Conservation (phyloP, 2,113 vertebrate genomes). For the Gadus chalcogrammus region DNA sequence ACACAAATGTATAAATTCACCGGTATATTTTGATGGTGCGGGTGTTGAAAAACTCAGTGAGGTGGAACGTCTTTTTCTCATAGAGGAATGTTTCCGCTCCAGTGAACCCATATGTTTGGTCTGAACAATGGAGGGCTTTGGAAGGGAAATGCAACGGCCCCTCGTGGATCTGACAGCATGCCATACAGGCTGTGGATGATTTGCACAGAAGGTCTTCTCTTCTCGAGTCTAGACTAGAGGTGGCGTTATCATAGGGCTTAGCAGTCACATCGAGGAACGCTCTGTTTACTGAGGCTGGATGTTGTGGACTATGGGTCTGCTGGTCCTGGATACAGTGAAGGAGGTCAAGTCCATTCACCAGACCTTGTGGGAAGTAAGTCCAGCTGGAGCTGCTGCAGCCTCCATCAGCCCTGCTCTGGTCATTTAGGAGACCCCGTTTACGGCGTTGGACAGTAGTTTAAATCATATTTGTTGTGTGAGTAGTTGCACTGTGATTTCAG, state of each 20-base stretch:
- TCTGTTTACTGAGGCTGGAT: constrained; percentile 31
- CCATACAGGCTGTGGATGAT: constrained; percentile 48
- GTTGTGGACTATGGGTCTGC: constrained; percentile 47
- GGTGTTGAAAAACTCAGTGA: constrained; percentile 27
- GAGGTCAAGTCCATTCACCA: constrained; percentile 64
- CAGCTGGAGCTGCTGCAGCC: constrained; percentile 23
- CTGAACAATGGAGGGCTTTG: constrained; percentile 56
- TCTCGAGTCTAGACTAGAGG: constrained; percentile 20
- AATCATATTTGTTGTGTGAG: constrained; percentile 12
- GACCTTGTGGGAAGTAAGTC: constrained; percentile 75
- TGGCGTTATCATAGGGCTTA: constrained; percentile 17
- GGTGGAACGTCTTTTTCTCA: constrained; percentile 31
- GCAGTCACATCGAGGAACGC: constrained; percentile 16
- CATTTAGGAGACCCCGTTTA: constrained; percentile 18
- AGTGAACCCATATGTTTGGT: constrained; percentile 67
- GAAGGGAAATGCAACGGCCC: constrained; percentile 39
- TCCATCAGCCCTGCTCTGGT: constrained; percentile 7
- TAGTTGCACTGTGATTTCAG: neutral
- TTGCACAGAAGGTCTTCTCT: constrained; percentile 35
- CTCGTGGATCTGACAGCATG: constrained; percentile 41
- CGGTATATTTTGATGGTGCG: constrained; percentile 19
- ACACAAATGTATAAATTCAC: neutral
- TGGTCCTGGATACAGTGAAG: constrained; percentile 65
- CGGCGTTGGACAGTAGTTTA: constrained; percentile 18
- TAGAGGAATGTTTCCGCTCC: constrained; percentile 75